Base-by-base conservation (phyloP, 2,113 vertebrate genomes). In the Procavia capensis region DNA sequence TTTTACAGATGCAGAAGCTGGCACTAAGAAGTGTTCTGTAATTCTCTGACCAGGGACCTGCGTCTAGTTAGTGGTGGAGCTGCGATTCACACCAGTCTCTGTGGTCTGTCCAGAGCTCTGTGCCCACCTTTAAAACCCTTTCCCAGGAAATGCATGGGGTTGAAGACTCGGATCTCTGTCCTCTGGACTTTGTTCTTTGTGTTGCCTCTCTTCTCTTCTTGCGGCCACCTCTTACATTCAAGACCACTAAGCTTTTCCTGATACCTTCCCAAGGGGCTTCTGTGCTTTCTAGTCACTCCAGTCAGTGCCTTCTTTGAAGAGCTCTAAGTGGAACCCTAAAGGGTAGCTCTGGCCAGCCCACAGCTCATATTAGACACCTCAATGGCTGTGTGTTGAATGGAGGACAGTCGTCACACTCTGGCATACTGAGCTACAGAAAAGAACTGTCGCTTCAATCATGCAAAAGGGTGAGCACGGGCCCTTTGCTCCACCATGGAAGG, bases 21-120 rank as follows among this genome's bases (percentile, higher is more conserved):
- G 29, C 24, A 47, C 2, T 63, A 11, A 61, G 27, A 16, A 22
- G 74, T 50, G 7, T 2, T 13, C 47, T 47, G n/a, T 1, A 5
- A 3, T 45, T 24, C 79, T 27, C 45, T 64, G 6, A 6, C 36
- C 13, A 6, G 6, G 10, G 31, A 17, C 19, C 24, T 6, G 2
- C 17, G 20, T 34, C 9, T 36, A 4, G 14, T 19, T 6, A 4
- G 27, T 5, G 36, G n/a, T 7, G 6, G 31, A 43, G 61, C 31
- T 0, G 2, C 5, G 3, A 2, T 78, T 19, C 47, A 20, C 2
- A 0, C 3, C 6, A 8, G 11, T 54, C 41, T 70, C 27, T n/a
- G 43, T 5, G 0, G 8, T 16, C 25, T n/a, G 6, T 16, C 19
- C 20, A 6, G 19, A 61, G 24, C 59, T 63, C 75, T 25, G 74